phyloP scores from a whole-genome alignment of 2,797 vertebrate species.

The Sebastes oblongus region DNA sequence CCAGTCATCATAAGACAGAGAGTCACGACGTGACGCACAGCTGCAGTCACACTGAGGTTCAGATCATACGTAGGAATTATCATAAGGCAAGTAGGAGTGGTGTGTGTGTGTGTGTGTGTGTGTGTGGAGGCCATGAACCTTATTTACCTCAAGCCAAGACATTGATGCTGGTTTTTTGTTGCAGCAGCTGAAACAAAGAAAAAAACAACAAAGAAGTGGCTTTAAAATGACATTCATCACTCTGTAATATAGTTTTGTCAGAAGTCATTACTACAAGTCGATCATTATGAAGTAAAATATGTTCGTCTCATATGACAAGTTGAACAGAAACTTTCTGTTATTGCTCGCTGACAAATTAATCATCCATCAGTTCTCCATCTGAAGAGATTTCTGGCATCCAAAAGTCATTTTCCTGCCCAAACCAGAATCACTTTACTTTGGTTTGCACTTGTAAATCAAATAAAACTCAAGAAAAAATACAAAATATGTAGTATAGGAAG shows the following conservation, averaged over 20 bases:
- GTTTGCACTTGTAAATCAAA: background rate
- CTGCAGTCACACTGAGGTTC: constrained; percentile 4
- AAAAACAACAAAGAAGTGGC: background rate
- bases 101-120: background rate
- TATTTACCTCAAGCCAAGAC: constrained; percentile 76
- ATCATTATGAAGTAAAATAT: background rate
- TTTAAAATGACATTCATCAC: constrained; percentile 18
- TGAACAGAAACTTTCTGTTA: background rate
- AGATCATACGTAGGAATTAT: constrained; percentile 2
- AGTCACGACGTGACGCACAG: background rate
- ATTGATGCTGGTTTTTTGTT: constrained; percentile 62
- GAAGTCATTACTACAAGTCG: background rate
- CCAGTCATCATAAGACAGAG: background rate
- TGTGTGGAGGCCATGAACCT: background rate
- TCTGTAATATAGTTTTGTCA: background rate
- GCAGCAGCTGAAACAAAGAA: constrained; percentile 51
- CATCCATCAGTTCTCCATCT: background rate
- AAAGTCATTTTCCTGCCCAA: background rate
- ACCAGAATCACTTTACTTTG: background rate
- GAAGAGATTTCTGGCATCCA: background rate
- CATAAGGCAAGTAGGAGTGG: background rate
- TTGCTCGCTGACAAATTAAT: background rate
- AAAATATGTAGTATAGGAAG: background rate
- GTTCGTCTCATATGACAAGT: background rate
- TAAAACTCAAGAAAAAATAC: background rate